A percentile compares a stretch with the other conserved stretches of the same genome.
Evolutionary conservation across 2,888 invertebrate species (phyloP).

Genomic region (Ophion costatus): DNA sequence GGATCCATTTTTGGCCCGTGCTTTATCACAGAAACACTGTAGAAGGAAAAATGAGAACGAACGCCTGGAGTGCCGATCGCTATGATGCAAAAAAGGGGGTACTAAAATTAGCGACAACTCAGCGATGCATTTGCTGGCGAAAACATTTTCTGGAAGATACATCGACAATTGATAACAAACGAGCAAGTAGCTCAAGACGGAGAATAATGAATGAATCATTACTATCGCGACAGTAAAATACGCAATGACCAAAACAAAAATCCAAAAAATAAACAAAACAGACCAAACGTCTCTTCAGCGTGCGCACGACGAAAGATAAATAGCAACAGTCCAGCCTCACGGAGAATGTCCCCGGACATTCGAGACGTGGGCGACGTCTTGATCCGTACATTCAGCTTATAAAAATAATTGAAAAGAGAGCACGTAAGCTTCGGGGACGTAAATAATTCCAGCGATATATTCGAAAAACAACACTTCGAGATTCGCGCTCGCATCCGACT

Average conservation of each 20-base stretch:
- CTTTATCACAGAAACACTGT: constrained; percentile 67
- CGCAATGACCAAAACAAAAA: background rate
- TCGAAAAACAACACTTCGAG: background rate
- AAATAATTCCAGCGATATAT: background rate
- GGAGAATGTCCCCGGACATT: constrained; percentile 10
- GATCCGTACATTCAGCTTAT: constrained; percentile 6
- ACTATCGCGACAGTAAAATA: background rate
- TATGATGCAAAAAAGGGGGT: background rate
- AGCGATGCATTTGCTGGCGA: background rate
- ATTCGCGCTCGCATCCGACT: background rate
- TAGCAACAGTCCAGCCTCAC: constrained; percentile 13
- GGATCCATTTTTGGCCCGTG: constrained; percentile 77
- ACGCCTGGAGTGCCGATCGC: background rate
- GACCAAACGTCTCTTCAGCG: background rate
- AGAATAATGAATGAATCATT: background rate
- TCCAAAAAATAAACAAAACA: background rate
- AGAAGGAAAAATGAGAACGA: constrained; percentile 29
- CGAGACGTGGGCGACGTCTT: constrained; percentile 18
- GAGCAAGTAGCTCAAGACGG: background rate
- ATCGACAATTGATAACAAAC: background rate
- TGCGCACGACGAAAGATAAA: constrained; percentile 2
- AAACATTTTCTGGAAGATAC: background rate
- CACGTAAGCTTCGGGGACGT: background rate
- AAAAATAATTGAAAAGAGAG: constrained; percentile 18
- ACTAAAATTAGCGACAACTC: background rate